These are phyloP conservation scores for Xerus rutilus DNA, from an alignment of 2,797 vertebrate genomes.

Conservation along the genomic window DNA sequence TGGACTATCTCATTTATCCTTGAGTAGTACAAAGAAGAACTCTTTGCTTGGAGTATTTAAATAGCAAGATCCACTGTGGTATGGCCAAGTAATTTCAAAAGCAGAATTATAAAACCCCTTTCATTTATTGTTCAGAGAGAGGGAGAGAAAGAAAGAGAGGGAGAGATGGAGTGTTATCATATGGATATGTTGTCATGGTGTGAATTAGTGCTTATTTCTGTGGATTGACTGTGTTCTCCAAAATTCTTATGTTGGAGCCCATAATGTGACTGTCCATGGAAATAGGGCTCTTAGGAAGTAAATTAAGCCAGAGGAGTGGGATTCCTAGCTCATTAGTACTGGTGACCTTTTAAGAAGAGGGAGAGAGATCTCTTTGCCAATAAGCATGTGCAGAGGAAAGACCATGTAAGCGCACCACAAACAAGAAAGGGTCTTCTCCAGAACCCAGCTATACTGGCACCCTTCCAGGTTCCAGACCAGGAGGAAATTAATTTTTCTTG, in stretches of 20 bases:
- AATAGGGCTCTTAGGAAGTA: background rate
- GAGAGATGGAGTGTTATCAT: background rate
- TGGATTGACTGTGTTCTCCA: background rate
- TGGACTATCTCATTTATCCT: background rate
- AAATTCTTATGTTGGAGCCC: background rate
- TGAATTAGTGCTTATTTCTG: background rate
- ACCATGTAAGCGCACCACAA: background rate
- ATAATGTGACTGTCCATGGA: background rate
- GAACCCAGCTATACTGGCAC: background rate
- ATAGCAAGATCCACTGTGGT: background rate
- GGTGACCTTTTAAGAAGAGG: no score
- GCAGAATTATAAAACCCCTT: slow-evolving; percentile 37
- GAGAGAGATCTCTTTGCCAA: background rate
- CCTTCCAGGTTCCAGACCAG: background rate
- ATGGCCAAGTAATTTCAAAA: slow-evolving; percentile 16
- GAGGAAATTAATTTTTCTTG: background rate
- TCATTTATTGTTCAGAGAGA: background rate
- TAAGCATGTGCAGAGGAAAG: background rate
- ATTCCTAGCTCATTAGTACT: background rate
- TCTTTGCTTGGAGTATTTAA: background rate
- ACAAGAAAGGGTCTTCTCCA: background rate
- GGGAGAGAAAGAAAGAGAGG: background rate
- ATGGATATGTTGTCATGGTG: background rate
- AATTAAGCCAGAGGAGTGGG: background rate
- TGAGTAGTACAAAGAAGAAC: background rate